Evolutionary conservation across 2,888 invertebrate species (phyloP).

Genomic region (Drosophila phalerata): DNA sequence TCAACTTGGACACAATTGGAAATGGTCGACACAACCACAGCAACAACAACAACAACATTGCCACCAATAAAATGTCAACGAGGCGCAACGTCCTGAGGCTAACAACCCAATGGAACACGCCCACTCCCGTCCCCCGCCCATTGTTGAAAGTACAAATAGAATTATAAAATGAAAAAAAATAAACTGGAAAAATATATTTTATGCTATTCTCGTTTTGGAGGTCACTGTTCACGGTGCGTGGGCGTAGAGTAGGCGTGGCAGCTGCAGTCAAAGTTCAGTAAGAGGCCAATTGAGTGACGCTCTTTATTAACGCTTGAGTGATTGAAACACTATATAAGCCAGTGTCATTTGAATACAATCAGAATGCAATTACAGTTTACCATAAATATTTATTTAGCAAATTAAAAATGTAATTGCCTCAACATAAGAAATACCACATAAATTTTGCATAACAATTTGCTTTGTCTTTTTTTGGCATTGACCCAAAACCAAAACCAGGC

Average conservation of each 20-base stretch:
- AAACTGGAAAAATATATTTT: conserved; percentile 35
- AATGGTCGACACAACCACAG: conserved; percentile 38
- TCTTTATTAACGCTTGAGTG: not conserved
- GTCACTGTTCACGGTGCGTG: conserved; percentile 38
- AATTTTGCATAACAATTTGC: conserved; percentile 38
- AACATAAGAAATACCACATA: conserved; percentile 35
- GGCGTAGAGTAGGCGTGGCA: conserved; percentile 17
- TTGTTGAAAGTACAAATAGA: conserved; percentile 46
- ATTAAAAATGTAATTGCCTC: not conserved
- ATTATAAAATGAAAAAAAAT: conserved; percentile 28
- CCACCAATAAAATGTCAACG: conserved; percentile 50
- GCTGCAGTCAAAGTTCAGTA: conserved; percentile 56
- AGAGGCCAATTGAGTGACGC: conserved; percentile 39
- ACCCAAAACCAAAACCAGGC: conserved; percentile 22
- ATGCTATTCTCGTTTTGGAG: conserved; percentile 33
- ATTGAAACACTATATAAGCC: not conserved
- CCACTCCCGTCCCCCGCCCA: not conserved
- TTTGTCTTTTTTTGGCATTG: conserved; percentile 11
- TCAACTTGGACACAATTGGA: conserved; percentile 36
- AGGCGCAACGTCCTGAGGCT: conserved; percentile 40
- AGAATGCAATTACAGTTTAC: not conserved
- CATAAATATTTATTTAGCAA: not conserved
- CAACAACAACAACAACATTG: conserved; percentile 19
- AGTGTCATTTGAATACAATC: not conserved
- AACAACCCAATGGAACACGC: conserved; percentile 18